Percentiles rank a stretch among this genome's conserved stretches.
Conservation (phyloP, 2,888 invertebrate genomes). For the Philopedon plagiatum region DNA sequence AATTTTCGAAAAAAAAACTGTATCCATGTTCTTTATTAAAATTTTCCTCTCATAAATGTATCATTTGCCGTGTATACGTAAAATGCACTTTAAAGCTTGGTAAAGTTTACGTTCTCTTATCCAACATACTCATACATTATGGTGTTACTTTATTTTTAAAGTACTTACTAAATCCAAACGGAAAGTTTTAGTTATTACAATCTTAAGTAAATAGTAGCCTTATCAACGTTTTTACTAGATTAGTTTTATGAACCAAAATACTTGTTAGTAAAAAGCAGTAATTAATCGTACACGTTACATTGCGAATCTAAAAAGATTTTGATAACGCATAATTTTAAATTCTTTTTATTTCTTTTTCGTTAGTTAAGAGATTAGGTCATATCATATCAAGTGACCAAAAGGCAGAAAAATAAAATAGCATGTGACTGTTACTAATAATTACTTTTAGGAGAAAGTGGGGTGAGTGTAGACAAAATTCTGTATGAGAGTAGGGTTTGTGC, state of each 20-base stretch:
- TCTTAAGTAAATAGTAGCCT: neutral
- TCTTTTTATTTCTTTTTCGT: neutral
- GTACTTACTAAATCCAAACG: neutral
- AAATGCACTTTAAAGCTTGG: no score
- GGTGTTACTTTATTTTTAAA: no score
- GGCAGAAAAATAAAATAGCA: neutral
- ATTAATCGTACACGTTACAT: neutral
- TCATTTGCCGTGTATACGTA: no score
- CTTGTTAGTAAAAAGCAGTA: neutral
- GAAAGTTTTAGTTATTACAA: neutral
- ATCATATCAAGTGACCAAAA: neutral
- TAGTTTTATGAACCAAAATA: no score
- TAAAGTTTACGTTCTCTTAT: no score
- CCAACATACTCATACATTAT: no score
- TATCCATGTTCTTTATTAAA: no score
- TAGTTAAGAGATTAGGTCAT: neutral
- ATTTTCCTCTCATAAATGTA: no score
- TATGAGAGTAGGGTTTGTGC: neutral
- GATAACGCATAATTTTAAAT: neutral
- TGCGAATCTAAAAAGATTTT: neutral
- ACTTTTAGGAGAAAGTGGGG: neutral
- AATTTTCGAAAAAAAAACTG: no score
- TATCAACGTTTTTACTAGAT: neutral
- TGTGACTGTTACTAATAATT: conserved; percentile 6
- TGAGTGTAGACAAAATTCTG: conserved; percentile 2